Percentiles rank a stretch among this genome's conserved stretches.
Conservation (phyloP, 2,797 vertebrate species). For the Sebastes nivosus region DNA sequence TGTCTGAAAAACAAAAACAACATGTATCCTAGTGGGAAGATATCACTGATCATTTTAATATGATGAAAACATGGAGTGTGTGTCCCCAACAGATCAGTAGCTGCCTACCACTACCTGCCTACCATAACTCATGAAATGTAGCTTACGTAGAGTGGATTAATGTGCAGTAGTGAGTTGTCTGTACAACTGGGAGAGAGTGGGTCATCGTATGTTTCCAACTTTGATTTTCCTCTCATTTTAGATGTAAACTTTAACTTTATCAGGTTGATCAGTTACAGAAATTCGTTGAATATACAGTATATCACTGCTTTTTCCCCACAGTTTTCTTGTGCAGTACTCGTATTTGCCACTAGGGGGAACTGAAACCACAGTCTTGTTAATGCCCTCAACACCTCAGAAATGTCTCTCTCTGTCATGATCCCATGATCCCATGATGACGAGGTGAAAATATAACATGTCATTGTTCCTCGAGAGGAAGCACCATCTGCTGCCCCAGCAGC, state of each 20-base stretch:
- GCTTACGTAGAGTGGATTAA: not conserved
- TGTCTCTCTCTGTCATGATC: not conserved
- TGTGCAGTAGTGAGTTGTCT: not conserved
- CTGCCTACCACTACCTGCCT: not conserved
- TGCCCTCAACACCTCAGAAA: not conserved
- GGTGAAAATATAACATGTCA: conserved; percentile 11
- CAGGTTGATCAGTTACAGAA: not conserved
- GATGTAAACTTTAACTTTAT: not conserved
- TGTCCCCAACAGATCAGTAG: not conserved
- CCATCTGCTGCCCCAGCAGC: conserved; percentile 7
- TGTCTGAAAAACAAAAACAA: not conserved
- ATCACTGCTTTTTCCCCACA: not conserved
- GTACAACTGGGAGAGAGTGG: not conserved
- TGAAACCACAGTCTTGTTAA: not conserved
- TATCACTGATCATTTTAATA: not conserved
- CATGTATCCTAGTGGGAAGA: not conserved
- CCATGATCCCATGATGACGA: not conserved
- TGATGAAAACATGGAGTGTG: not conserved
- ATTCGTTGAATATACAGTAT: not conserved
- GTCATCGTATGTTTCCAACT: not conserved
- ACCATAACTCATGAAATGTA: not conserved
- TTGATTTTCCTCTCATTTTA: not conserved
- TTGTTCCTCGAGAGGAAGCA: not conserved
- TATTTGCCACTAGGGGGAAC: conserved; percentile 10
- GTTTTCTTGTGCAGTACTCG: not conserved